Evolutionary conservation across 2,797 vertebrate species (phyloP).

Genomic region (Cygnus olor): DNA sequence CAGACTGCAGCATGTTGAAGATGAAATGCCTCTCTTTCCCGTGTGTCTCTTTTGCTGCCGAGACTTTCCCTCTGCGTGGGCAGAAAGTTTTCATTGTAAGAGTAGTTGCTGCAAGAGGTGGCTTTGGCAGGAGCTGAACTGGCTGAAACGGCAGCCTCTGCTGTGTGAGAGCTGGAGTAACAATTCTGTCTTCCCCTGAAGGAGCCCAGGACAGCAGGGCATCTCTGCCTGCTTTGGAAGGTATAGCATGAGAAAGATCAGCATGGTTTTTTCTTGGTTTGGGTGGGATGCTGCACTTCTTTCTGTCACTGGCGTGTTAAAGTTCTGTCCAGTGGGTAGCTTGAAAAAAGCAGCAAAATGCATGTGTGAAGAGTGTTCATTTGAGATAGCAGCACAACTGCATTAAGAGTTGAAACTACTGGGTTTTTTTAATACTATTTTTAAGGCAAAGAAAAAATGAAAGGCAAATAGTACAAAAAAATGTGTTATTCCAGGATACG

Average conservation of each 20-base stretch:
- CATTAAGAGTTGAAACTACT: neutral
- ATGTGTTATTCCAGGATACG: neutral
- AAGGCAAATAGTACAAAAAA: neutral
- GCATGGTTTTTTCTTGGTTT: neutral
- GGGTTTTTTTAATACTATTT: neutral
- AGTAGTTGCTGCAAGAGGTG: neutral
- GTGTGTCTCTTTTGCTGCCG: neutral
- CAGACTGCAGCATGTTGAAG: neutral
- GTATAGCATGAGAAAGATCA: neutral
- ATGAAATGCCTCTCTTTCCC: constrained; percentile 16
- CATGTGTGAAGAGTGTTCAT: neutral
- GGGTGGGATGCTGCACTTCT: neutral
- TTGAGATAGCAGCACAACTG: neutral
- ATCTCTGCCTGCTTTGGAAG: neutral
- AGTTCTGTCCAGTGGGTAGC: neutral
- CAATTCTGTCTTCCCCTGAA: neutral
- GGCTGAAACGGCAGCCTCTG: neutral
- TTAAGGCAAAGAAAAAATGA: neutral
- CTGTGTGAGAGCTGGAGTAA: neutral
- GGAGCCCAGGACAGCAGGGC: neutral
- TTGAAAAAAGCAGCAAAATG: neutral
- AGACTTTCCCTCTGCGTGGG: neutral
- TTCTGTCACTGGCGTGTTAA: neutral
- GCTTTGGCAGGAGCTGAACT: neutral
- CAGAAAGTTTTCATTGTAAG: neutral